These are phyloP conservation scores for Tribolium madens DNA, from an alignment of 1,140 invertebrate species.

Conservation along the genomic window DNA sequence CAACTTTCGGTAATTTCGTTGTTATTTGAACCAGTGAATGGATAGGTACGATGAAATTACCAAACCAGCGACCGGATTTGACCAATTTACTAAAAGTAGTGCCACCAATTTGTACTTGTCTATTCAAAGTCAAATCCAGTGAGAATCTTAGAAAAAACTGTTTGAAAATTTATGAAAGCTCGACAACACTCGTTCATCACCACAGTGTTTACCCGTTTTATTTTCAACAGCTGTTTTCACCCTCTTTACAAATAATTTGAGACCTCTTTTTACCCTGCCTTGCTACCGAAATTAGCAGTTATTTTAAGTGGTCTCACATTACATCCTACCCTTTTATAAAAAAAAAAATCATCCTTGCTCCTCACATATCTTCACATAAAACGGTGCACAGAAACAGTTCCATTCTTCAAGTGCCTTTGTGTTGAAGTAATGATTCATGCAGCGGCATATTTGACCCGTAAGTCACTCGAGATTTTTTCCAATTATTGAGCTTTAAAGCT, in stretches of 20 bases:
- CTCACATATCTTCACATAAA: not conserved
- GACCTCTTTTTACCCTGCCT: conserved; percentile 1
- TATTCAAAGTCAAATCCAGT: not conserved
- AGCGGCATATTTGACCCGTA: conserved; percentile 23
- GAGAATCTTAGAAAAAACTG: not conserved
- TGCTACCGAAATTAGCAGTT: conserved; percentile 18
- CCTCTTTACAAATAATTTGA: conserved; percentile 24
- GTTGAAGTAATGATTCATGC: conserved; percentile 22
- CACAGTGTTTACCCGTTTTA: conserved; percentile 16
- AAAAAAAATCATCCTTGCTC: not conserved
- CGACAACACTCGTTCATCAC: not conserved
- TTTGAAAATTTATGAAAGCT: not conserved
- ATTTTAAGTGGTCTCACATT: conserved; percentile 20
- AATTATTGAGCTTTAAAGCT: conserved; percentile 9
- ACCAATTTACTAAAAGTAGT: not conserved
- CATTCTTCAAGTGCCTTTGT: conserved; percentile 32
- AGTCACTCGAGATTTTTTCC: conserved; percentile 7
- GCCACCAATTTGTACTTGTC: not conserved
- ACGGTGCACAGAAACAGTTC: not conserved
- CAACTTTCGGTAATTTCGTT: not conserved
- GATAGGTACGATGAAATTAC: not conserved
- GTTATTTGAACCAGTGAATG: not conserved
- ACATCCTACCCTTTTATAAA: conserved; percentile 6
- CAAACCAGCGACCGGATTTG: not conserved
- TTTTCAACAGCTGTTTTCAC: conserved; percentile 30